A percentile compares a stretch with the other conserved stretches of the same genome.
Conservation (phyloP, 2,113 vertebrate genomes). For the Mixornis gularis region DNA sequence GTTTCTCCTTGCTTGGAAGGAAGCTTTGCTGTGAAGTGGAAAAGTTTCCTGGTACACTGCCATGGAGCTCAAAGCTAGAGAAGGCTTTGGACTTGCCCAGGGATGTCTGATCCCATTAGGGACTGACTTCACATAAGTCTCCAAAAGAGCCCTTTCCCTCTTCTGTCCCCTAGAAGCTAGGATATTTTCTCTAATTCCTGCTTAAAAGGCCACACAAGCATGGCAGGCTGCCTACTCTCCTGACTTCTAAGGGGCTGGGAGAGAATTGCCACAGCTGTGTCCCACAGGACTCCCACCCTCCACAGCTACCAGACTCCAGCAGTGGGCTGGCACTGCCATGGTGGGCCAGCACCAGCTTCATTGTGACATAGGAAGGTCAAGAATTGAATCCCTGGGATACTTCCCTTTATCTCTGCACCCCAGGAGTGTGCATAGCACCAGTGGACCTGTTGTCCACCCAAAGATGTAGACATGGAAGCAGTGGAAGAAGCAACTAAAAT, state of each 20-base stretch:
- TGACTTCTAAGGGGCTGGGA: background rate
- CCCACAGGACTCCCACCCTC: background rate
- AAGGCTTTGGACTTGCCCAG: background rate
- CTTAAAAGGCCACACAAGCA: background rate
- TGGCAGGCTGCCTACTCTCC: background rate
- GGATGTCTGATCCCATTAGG: background rate
- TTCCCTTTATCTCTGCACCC: background rate
- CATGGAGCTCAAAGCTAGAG: background rate
- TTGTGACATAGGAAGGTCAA: fast-evolving
- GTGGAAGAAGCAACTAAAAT: background rate
- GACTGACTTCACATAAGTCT: background rate
- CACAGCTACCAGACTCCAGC: background rate
- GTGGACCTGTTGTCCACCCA: background rate
- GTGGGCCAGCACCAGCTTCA: background rate
- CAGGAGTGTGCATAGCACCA: background rate
- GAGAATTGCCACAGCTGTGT: background rate
- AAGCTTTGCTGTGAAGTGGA: background rate
- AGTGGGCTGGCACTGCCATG: background rate
- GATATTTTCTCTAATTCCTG: background rate
- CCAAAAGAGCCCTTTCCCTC: background rate
- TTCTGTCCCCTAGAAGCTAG: background rate
- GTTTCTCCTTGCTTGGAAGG: background rate
- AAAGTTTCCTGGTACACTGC: background rate
- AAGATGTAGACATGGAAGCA: background rate
- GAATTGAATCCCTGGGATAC: background rate